Base-by-base conservation (phyloP, 1,140 invertebrate species). In the Trichogramma pretiosum region DNA sequence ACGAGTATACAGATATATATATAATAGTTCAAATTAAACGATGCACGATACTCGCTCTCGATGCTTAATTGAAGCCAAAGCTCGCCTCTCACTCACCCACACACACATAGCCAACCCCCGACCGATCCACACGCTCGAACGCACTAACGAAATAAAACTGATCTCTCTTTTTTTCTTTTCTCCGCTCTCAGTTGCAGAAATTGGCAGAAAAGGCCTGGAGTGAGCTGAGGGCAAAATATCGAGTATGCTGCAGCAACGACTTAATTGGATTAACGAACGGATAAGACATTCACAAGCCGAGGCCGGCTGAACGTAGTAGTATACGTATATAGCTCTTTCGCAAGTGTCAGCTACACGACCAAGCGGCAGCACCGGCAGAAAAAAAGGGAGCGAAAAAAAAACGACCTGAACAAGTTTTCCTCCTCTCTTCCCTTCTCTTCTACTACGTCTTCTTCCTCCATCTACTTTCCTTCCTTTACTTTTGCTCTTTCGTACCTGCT, bases 261-360 rank as follows among this genome's bases (percentile, higher is more conserved):
- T 47, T 47, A 47, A 47, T 47, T 47, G 45, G 45, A 47, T 46
- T 24, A 46, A 46, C 44, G 13, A 46, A 22, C 33, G 34, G 34
- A 37, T 38, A 19, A 28, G 44, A 46, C 22, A 28, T 37, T 22
- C 35, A 16, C 23, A 22, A 46, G 44, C 42, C n/a, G n/a, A 16
- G 14, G 23, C n/a, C 3, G 23, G 28, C 10, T 5, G 11, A 28
- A 11, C 24, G 18, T 28, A 39, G 22, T n/a, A n/a, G n/a, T n/a
- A n/a, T n/a, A n/a, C n/a, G n/a, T n/a, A n/a, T n/a, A n/a, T n/a
- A n/a, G n/a, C n/a, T n/a, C n/a, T n/a, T n/a, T n/a, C n/a, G n/a
- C n/a, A n/a, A n/a, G n/a, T n/a, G n/a, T n/a, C n/a, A n/a, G n/a
- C n/a, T n/a, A n/a, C n/a, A n/a, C n/a, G n/a, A n/a, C n/a, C n/a